phyloP scores from a whole-genome alignment of 2,797 vertebrate genomes.

The Lepilemur ruficaudatus region DNA sequence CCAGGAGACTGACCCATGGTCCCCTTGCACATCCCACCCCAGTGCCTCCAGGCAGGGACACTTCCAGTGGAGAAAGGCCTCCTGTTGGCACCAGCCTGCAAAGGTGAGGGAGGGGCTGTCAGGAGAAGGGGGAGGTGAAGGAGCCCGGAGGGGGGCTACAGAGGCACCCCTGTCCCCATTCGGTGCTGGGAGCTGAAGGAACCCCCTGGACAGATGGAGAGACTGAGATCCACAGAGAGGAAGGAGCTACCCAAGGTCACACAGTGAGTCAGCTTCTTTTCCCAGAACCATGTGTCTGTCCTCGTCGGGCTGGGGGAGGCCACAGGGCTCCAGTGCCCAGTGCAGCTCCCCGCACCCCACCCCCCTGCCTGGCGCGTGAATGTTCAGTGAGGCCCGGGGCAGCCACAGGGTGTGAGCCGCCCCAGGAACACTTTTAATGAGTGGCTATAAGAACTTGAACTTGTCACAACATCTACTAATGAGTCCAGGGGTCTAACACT shows the following conservation, averaged over 20 bases:
- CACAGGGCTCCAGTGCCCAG: background rate
- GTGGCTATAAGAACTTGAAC: conserved; percentile 74
- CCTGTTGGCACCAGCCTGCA: background rate
- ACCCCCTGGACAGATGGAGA: background rate
- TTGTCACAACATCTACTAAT: conserved; percentile 83
- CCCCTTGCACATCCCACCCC: too few species aligned
- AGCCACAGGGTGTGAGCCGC: conserved; percentile 66
- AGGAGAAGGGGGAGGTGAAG: too few species aligned
- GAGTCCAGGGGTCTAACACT: conserved; percentile 67
- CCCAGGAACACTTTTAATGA: conserved; percentile 83
- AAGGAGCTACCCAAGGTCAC: background rate
- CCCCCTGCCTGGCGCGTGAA: conserved; percentile 60
- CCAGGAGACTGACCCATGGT: background rate
- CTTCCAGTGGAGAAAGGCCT: background rate
- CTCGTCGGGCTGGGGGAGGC: background rate
- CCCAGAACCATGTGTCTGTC: background rate
- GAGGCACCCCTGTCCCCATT: accelerated
- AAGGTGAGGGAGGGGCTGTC: too few species aligned
- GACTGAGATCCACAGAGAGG: background rate
- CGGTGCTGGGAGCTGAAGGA: background rate
- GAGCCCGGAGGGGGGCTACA: background rate
- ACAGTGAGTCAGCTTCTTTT: background rate
- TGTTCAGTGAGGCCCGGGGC: conserved; percentile 74
- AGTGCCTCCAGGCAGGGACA: background rate
- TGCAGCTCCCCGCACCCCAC: background rate